A percentile compares a stretch with the other conserved stretches of the same genome.
These are phyloP conservation scores for Chlamydotis undulata DNA, from an alignment of 2,113 vertebrate genomes.

Conservation along the genomic window DNA sequence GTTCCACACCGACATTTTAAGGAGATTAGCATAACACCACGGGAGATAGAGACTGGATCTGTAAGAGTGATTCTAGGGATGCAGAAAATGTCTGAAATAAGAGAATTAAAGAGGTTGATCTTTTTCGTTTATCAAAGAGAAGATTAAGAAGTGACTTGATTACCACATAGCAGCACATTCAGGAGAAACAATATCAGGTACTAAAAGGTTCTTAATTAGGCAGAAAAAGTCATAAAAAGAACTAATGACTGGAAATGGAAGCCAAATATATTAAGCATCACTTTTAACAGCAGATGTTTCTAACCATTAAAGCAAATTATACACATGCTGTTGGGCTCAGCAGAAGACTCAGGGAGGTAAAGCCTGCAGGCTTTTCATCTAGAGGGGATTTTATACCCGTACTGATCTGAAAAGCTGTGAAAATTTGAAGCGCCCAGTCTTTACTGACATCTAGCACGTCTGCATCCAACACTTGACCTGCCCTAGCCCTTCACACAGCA, in stretches of 20 bases:
- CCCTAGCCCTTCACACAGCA: rapidly evolving
- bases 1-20: conserved; percentile 15
- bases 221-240: conserved; percentile 64
- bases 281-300: conserved; percentile 72
- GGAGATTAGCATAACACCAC: background rate
- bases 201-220: conserved; percentile 68
- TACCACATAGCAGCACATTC: conserved; percentile 44
- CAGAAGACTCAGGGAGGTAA: conserved; percentile 13
- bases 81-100: conserved; percentile 47
- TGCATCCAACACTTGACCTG: background rate
- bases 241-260: conserved; percentile 61
- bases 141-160: conserved; percentile 71
- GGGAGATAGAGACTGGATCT: background rate
- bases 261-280: conserved; percentile 66
- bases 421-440: background rate
- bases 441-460: background rate
- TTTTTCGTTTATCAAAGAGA: conserved; percentile 58
- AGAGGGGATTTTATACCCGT: background rate
- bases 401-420: background rate
- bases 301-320: conserved; percentile 54
- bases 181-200: conserved; percentile 62
- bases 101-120: conserved; percentile 41
- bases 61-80: background rate
- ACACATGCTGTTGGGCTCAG: conserved; percentile 44
- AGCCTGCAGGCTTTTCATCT: conserved; percentile 5